Evolutionary conservation across 2,888 invertebrate species (phyloP).

Genomic region (Sylvicola cinctus): DNA sequence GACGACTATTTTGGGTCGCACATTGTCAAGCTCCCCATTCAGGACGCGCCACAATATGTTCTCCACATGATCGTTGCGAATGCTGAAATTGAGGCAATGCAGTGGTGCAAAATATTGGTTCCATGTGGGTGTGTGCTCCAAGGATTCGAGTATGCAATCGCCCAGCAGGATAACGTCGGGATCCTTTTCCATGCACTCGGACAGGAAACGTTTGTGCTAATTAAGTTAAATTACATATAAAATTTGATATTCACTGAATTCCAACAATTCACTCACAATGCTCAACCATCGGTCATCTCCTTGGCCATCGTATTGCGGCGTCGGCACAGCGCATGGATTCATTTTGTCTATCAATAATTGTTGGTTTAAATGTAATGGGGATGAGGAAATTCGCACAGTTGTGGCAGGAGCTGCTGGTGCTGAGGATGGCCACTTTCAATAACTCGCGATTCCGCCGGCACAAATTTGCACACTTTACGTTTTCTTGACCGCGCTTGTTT

Average conservation of each 20-base stretch:
- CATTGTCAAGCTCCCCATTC: constrained; percentile 76
- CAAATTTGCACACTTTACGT: background rate
- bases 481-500: background rate
- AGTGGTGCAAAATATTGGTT: constrained; percentile 77
- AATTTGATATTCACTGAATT: constrained; percentile 8
- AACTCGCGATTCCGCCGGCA: too few relatives aligned
- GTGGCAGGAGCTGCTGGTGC: too few relatives aligned
- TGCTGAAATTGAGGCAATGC: constrained; percentile 71
- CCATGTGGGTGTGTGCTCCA: constrained; percentile 74
- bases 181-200: constrained; percentile 72
- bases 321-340: constrained; percentile 54
- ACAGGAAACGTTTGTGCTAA: constrained; percentile 69
- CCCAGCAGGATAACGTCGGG: constrained; percentile 84
- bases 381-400: background rate
- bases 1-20: constrained; percentile 75
- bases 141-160: constrained; percentile 65
- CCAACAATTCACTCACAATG: constrained; percentile 30
- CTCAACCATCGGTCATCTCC: constrained; percentile 77
- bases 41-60: constrained; percentile 77
- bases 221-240: constrained; percentile 19
- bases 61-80: constrained; percentile 71
- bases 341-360: constrained; percentile 19
- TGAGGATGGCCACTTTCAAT: too few relatives aligned
- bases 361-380: background rate
- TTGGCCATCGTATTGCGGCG: constrained; percentile 51